Percentiles rank a stretch among this genome's conserved stretches.
These are phyloP conservation scores for Lepus europaeus DNA, from an alignment of 2,113 vertebrate species.

Conservation along the genomic window DNA sequence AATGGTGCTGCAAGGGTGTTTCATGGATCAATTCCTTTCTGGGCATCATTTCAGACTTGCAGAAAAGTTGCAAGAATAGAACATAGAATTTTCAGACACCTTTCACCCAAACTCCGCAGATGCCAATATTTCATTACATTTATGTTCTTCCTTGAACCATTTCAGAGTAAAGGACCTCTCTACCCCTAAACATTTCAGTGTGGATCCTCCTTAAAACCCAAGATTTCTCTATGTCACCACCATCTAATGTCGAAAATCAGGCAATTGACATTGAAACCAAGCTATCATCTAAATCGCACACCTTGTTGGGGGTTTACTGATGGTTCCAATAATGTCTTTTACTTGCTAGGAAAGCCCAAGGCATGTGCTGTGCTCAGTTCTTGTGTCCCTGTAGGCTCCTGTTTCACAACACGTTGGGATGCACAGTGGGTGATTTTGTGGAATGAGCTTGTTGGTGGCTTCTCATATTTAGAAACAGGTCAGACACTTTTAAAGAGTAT, in stretches of 20 bases:
- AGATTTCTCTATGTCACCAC: not conserved
- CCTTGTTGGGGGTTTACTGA: not conserved
- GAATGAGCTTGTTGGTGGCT: not conserved
- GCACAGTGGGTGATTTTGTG: not conserved
- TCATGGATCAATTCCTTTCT: accelerated
- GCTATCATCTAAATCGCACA: not conserved
- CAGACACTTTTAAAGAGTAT: too few relatives aligned
- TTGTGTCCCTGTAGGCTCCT: not conserved
- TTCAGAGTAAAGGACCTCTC: not conserved
- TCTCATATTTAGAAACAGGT: not conserved
- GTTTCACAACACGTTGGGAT: not conserved
- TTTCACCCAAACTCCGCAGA: not conserved
- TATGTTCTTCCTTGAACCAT: not conserved
- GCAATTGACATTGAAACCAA: not conserved
- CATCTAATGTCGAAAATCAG: not conserved
- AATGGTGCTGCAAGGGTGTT: accelerated
- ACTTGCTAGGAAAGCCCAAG: not conserved
- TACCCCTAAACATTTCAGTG: not conserved
- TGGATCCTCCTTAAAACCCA: not conserved
- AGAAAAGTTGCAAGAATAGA: not conserved
- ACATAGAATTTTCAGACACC: not conserved
- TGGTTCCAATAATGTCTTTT: not conserved
- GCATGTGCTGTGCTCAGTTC: too few relatives aligned
- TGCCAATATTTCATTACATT: not conserved
- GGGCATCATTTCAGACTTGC: not conserved